These are phyloP conservation scores for Dolichomitus sp. DNA, from an alignment of 2,888 invertebrate genomes.

Conservation along the genomic window DNA sequence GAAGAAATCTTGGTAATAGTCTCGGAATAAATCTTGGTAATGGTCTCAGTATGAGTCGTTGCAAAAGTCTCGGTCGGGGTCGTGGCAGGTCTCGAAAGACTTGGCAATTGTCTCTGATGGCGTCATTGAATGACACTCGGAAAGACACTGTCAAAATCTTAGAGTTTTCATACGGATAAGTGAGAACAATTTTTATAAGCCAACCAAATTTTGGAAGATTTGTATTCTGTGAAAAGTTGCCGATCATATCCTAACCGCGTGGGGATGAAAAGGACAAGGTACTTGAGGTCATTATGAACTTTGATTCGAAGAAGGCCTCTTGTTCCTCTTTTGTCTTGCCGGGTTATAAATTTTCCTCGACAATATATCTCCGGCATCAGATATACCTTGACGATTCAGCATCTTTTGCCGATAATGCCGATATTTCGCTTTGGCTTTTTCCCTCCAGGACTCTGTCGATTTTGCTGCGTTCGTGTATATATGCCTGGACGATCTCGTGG, in stretches of 20 bases:
- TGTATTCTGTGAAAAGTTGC: neutral
- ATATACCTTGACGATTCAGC: neutral
- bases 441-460: slow-evolving; percentile 28
- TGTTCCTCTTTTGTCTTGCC: neutral
- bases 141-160: neutral
- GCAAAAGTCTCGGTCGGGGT: too few species aligned
- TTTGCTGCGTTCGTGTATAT: slow-evolving; percentile 39
- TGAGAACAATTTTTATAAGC: neutral
- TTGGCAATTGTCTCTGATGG: too few species aligned
- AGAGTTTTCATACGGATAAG: too few species aligned
- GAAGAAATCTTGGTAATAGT: too few species aligned
- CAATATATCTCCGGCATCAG: neutral
- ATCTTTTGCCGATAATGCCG: slow-evolving; percentile 1
- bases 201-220: neutral
- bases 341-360: neutral
- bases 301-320: neutral
- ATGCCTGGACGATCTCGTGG: neutral
- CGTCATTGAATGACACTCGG: too few species aligned
- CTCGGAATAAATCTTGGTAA: too few species aligned
- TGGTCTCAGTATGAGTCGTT: too few species aligned
- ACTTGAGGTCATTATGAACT: neutral
- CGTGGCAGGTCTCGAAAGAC: too few species aligned
- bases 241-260: neutral
- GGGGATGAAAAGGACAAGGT: neutral
- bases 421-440: neutral